These are phyloP conservation scores for Nomada ferruginata DNA, from an alignment of 2,888 invertebrate species.

Conservation along the genomic window DNA sequence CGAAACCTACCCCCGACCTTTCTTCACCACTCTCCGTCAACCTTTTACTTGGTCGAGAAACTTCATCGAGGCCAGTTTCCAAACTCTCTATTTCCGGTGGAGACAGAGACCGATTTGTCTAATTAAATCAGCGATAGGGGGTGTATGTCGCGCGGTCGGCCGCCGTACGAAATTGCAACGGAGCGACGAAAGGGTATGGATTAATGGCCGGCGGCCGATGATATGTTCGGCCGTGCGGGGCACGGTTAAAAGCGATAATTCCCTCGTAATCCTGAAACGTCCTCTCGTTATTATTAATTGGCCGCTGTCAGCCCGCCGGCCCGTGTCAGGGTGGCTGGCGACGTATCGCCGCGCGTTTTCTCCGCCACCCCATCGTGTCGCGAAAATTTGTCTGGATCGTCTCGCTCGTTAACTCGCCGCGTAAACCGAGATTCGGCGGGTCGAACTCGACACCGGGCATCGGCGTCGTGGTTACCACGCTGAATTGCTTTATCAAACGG, in stretches of 20 bases:
- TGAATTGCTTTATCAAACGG: constrained; percentile 57
- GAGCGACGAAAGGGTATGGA: constrained; percentile 66
- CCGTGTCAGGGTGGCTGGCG: constrained; percentile 55
- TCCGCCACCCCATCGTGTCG: constrained; percentile 1
- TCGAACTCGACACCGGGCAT: constrained; percentile 18
- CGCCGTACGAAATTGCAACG: constrained; percentile 64
- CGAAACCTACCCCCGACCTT: too few relatives aligned
- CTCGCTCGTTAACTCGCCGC: constrained; percentile 50
- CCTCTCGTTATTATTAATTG: constrained; percentile 81
- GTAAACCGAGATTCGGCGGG: constrained; percentile 46
- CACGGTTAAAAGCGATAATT: constrained; percentile 79
- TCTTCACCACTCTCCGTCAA: neutral
- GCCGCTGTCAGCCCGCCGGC: constrained; percentile 65
- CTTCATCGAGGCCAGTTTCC: constrained; percentile 14
- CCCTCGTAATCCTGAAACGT: constrained; percentile 78
- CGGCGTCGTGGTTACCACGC: constrained; percentile 28
- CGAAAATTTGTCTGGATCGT: constrained; percentile 58
- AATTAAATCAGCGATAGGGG: constrained; percentile 62
- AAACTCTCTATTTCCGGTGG: constrained; percentile 16
- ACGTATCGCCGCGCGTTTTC: constrained; percentile 54
- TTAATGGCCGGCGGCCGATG: constrained; percentile 70
- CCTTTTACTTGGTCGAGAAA: neutral
- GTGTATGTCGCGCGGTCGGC: constrained; percentile 42
- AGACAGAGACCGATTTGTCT: constrained; percentile 68
- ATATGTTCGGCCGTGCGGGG: constrained; percentile 61